phyloP scores from a whole-genome alignment of 2,113 vertebrate species.

The Pelmatolapia mariae region DNA sequence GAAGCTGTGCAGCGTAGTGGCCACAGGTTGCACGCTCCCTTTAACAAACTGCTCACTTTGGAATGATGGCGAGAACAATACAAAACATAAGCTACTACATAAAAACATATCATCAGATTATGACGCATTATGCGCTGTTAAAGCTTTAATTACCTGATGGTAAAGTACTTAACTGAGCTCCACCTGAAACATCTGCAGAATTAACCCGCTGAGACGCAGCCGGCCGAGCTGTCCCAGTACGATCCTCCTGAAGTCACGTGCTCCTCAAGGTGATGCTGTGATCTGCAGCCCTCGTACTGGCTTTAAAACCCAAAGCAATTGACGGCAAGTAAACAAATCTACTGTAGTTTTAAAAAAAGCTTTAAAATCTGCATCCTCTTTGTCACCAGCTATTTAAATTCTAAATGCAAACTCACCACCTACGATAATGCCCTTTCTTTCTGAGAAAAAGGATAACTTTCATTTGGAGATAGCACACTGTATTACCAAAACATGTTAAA shows the following conservation, averaged over 20 bases:
- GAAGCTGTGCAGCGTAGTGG: rapidly evolving
- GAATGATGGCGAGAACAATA: not conserved
- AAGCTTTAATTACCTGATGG: not conserved
- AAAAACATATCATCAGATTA: not conserved
- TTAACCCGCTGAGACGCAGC: not conserved
- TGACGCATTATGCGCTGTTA: not conserved
- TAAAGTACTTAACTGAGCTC: not conserved
- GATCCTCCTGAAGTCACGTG: not conserved
- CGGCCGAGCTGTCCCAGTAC: not conserved
- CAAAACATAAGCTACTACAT: not conserved
- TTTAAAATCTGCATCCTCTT: not conserved
- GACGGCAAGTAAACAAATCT: not conserved
- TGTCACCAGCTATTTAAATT: not conserved
- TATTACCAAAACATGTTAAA: not conserved
- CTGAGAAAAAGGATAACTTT: not conserved
- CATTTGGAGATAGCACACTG: not conserved
- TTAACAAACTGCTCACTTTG: not conserved
- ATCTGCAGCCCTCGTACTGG: rapidly evolving
- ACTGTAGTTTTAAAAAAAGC: not conserved
- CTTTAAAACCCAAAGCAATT: not conserved
- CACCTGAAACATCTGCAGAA: not conserved
- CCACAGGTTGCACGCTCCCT: not conserved
- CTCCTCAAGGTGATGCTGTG: not conserved
- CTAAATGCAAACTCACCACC: not conserved
- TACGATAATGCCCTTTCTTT: not conserved